Base-by-base conservation (phyloP, 2,797 vertebrate species). In the Galago senegalensis region DNA sequence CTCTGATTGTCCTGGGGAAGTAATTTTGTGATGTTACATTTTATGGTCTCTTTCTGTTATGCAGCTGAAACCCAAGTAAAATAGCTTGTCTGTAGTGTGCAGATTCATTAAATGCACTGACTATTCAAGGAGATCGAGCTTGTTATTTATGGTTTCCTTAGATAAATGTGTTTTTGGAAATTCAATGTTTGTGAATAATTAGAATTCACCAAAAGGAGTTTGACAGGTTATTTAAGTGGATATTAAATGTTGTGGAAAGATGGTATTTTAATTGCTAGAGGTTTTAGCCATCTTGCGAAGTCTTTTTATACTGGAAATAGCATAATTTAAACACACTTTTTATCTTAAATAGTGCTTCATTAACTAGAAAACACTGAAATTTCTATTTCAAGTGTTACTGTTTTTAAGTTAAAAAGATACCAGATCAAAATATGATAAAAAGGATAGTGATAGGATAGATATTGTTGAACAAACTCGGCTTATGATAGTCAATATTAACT, bases 91-190 rank as follows among this genome's bases (percentile, higher is more conserved):
- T 97, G 83, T 31, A 93, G 82, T 97, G 98, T 97, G 72, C 79
- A 94, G 53, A 93, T 60, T 97, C 80, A 97, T 96, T 98, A 97
- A 97, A n/a, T 63, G 60, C 49, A 95, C 96, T 79, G 81, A 85
- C 87, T 97, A 93, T 90, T 89, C 46, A 96, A 93, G 27, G 87
- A 97, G 98, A 97, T 94, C 2, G 3, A 97, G 76, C 43, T 97
- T 89, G 72, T 46, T 97, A 92, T 98, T 98, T 97, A 97, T 93
- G 37, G 37, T 75, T 96, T 96, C 34, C 72, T 97, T 92, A 40
- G 69, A 92, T 67, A 98, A 97, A 58, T n/a, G 53, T 94, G 93
- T 93, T 98, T 96, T 95, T 65, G 85, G 85, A 98, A 98, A 91
- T 77, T 91, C 91, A 93, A 10, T 94, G 2, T 98, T 98, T 96